Evolutionary conservation across 2,113 vertebrate species (phyloP).

Genomic region (Stigmatopora nigra): DNA sequence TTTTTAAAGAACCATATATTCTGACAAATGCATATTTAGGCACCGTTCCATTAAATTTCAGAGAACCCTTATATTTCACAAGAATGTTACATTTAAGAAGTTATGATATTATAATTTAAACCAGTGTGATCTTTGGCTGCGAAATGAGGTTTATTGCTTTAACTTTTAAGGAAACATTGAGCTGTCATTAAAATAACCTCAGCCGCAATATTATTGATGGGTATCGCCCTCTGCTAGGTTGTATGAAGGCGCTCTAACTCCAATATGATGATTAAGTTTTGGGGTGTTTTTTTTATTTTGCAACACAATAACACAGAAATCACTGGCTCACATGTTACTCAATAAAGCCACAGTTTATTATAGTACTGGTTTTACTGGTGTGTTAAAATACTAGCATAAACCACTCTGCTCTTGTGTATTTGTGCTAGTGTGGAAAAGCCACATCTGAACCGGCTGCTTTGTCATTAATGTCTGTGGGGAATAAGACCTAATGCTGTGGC

Average conservation of each 20-base stretch:
- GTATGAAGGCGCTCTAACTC: constrained; percentile 23
- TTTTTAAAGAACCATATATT: not conserved
- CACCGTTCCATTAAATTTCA: constrained; percentile 35
- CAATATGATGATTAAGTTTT: constrained; percentile 34
- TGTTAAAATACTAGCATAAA: constrained; percentile 69
- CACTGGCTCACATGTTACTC: constrained; percentile 39
- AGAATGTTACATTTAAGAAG: constrained; percentile 45
- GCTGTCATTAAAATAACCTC: constrained; percentile 37
- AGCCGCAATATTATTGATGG: constrained; percentile 15
- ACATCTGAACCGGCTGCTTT: constrained; percentile 64
- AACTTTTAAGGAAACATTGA: constrained; percentile 31
- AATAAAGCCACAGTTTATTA: constrained; percentile 65
- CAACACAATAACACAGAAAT: constrained; percentile 44
- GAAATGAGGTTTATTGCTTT: constrained; percentile 46
- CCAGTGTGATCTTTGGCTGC: constrained; percentile 32
- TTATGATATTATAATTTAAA: constrained; percentile 39
- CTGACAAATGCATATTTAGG: not conserved
- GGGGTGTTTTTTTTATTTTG: not conserved
- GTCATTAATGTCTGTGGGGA: constrained; percentile 62
- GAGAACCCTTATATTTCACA: constrained; percentile 46
- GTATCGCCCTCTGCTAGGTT: constrained; percentile 27
- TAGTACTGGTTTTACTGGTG: constrained; percentile 68
- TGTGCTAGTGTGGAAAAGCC: constrained; percentile 57
- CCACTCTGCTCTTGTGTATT: constrained; percentile 62
- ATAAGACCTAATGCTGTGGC: constrained; percentile 59